phyloP scores from a whole-genome alignment of 2,888 invertebrate genomes.

The Tipula lateralis region DNA sequence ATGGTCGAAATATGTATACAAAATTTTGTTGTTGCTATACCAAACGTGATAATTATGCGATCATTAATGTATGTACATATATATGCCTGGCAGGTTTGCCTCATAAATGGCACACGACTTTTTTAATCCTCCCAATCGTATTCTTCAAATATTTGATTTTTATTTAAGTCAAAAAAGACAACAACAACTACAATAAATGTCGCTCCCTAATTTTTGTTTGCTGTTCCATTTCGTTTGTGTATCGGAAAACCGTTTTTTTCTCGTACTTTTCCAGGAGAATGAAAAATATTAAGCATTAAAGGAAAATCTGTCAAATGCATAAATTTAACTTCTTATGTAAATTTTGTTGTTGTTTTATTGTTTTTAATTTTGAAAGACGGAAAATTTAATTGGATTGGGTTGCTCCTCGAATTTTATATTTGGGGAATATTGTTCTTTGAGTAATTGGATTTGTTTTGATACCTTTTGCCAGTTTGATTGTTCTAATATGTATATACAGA shows the following conservation, averaged over 20 bases:
- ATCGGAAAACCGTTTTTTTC: neutral
- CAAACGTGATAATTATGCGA: constrained; percentile 11
- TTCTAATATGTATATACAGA: neutral
- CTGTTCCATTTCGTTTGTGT: neutral
- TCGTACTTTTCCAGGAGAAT: neutral
- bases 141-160: neutral
- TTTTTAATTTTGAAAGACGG: constrained; percentile 15
- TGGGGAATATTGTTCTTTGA: constrained; percentile 4
- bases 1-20: neutral
- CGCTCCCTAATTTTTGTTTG: neutral
- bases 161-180: neutral
- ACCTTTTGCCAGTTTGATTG: constrained; percentile 24
- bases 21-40: too few species aligned
- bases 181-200: neutral
- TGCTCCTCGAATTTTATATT: neutral
- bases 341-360: constrained; percentile 6
- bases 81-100: neutral
- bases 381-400: neutral
- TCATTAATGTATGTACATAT: neutral
- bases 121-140: constrained; percentile 11
- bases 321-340: constrained; percentile 24
- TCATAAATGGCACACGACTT: constrained; percentile 19
- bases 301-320: constrained; percentile 19
- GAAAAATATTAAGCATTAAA: constrained; percentile 5
- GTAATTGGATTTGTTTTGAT: constrained; percentile 24